Conservation (phyloP, 2,113 vertebrate genomes). For the Alaudala cheleensis region DNA sequence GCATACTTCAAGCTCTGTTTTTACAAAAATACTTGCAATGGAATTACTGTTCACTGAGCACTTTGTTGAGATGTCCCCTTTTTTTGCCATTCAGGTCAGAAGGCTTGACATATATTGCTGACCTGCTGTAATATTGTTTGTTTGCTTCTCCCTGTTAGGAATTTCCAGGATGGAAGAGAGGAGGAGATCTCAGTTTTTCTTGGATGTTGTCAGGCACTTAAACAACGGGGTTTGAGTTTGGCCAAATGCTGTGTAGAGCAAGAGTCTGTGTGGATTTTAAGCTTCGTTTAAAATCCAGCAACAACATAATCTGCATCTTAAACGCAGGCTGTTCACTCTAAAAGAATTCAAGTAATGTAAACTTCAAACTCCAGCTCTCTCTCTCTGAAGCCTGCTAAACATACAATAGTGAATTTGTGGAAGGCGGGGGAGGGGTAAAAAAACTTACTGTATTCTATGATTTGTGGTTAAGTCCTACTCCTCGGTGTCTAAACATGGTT, state of each 20-base stretch:
- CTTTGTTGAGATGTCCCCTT: not conserved
- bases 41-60: not conserved
- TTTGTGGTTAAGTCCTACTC: not conserved
- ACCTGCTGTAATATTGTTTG: not conserved
- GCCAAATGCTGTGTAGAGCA: not conserved
- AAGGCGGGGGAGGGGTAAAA: rapidly evolving
- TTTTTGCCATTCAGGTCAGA: not conserved
- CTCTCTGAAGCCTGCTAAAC: not conserved
- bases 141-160: not conserved
- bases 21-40: not conserved
- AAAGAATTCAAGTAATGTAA: not conserved
- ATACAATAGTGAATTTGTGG: not conserved
- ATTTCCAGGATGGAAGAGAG: not conserved
- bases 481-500: not conserved
- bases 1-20: not conserved
- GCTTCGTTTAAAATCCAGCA: not conserved
- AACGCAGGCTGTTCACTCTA: not conserved
- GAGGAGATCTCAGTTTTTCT: not conserved
- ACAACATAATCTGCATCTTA: not conserved
- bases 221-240: not conserved
- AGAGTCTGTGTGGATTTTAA: not conserved
- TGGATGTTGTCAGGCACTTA: not conserved
- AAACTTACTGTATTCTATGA: no score
- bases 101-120: not conserved
- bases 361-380: not conserved